phyloP scores from a whole-genome alignment of 2,113 vertebrate genomes.

The Dermatemys mawii region DNA sequence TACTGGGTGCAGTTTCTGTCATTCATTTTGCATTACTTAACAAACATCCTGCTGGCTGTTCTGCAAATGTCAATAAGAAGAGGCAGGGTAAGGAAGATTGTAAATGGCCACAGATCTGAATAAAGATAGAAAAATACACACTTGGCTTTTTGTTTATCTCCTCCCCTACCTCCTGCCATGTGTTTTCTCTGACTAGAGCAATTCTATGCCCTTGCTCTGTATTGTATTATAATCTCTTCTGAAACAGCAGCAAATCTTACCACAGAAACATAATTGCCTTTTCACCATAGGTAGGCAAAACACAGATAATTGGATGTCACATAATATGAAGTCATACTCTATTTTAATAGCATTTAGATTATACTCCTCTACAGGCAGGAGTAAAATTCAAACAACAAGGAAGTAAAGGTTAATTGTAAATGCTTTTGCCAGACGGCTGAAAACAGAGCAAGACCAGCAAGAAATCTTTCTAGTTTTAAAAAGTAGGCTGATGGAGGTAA shows the following conservation, averaged over 20 bases:
- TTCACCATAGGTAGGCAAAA: constrained; percentile 67
- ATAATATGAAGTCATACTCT: constrained; percentile 72
- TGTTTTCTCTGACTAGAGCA: constrained; percentile 23
- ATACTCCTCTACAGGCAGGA: constrained; percentile 64
- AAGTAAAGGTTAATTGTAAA: constrained; percentile 75
- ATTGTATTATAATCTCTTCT: constrained; percentile 41
- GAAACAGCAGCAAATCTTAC: constrained; percentile 61
- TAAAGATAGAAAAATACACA: background rate
- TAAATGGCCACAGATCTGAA: constrained; percentile 44
- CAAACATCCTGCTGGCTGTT: constrained; percentile 21
- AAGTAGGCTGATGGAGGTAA: constrained; percentile 78
- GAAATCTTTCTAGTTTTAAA: constrained; percentile 76
- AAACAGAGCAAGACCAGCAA: constrained; percentile 81
- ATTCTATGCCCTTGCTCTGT: constrained; percentile 35
- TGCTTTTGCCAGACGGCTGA: constrained; percentile 72
- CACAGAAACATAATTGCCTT: constrained; percentile 65
- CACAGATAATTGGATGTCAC: constrained; percentile 70
- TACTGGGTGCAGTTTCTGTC: background rate
- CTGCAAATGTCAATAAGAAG: constrained; percentile 6
- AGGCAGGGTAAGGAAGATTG: constrained; percentile 34
- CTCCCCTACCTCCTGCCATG: background rate
- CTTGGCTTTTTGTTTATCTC: constrained; percentile 40
- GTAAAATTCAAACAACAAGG: constrained; percentile 65
- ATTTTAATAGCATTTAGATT: constrained; percentile 73
- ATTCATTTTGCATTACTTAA: constrained; percentile 29